Base-by-base conservation (phyloP, 1,140 invertebrate genomes). In the Bombyx mandarina region DNA sequence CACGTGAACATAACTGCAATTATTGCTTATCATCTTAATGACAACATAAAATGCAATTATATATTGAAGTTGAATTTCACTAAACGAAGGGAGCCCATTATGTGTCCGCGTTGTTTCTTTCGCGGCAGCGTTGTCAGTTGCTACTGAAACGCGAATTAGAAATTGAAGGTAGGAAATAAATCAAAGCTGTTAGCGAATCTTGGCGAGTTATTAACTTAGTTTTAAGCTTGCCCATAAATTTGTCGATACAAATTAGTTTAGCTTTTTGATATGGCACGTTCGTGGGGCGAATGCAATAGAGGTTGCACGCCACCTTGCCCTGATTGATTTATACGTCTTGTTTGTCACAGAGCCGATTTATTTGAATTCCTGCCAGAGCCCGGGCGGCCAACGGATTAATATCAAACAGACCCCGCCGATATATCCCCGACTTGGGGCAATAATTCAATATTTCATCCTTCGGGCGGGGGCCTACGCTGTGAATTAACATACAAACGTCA, bases 241-340 rank as follows among this genome's bases (percentile, higher is more conserved):
- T 79, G 56, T 72, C 75, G 74, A 83, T 84, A 84, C 82, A 85
- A 84, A 82, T 77, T 82, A 75, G 73, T 80, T 80, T 62, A 60
- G 77, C 26, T 68, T 79, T 83, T 79, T 77, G 81, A 82, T 84
- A 78, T 75, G 66, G 60, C 57, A 67, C 63, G 67, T 71, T 70
- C 71, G 69, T 62, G 72, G 72, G 75, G 65, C 62, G 66, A 71
- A 63, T 82, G 82, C 83, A 83, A 82, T 81, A 77, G 77, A 79
- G 54, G 69, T 64, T 78, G 81, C 80, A 79, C 80, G 69, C 85
- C 84, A 83, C 79, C 79, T 84, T 86, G 77, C 73, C 58, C 43
- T 88, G 88, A 89, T 89, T 89, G 88, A 89, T 89, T 88, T 89
- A 89, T 89, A 78, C 79, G 77, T 87, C 80, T 89, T 89, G 88